A percentile compares a stretch with the other conserved stretches of the same genome.
Conservation (phyloP, 2,113 vertebrate genomes). For the Deroptyus accipitrinus region DNA sequence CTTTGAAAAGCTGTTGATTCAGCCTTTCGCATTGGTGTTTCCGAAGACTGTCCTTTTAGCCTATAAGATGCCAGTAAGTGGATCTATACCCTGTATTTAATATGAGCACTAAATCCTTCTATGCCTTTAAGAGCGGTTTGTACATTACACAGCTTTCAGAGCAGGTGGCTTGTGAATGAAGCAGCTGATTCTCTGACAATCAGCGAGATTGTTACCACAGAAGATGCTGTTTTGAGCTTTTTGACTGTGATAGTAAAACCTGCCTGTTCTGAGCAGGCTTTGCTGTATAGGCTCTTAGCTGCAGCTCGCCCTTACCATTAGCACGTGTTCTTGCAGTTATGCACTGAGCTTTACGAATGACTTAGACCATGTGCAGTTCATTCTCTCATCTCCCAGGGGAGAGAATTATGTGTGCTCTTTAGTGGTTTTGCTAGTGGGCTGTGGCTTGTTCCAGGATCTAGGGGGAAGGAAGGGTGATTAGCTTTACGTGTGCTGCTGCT, state of each 20-base stretch:
- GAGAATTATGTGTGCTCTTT: slow-evolving; percentile 36
- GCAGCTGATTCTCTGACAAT: background rate
- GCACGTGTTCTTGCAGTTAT: background rate
- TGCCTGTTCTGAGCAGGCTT: background rate
- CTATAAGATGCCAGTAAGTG: background rate
- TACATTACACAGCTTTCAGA: background rate
- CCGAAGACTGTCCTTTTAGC: background rate
- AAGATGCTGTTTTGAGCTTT: background rate
- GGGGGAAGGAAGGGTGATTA: slow-evolving; percentile 21
- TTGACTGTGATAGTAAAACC: background rate
- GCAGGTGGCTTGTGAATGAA: background rate
- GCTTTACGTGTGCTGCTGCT: background rate
- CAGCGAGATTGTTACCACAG: background rate
- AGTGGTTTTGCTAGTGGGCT: slow-evolving; percentile 48
- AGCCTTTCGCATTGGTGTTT: background rate
- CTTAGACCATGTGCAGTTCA: slow-evolving; percentile 15
- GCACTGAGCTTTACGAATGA: background rate
- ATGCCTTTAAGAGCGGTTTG: background rate
- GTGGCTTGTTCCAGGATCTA: slow-evolving; percentile 31
- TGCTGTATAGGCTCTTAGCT: background rate
- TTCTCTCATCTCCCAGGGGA: slow-evolving; percentile 30
- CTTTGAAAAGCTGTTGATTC: background rate
- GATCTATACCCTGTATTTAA: background rate
- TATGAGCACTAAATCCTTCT: background rate
- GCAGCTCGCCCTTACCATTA: background rate